Evolutionary conservation across 1,140 invertebrate genomes (phyloP).

Genomic region (Physella acuta): DNA sequence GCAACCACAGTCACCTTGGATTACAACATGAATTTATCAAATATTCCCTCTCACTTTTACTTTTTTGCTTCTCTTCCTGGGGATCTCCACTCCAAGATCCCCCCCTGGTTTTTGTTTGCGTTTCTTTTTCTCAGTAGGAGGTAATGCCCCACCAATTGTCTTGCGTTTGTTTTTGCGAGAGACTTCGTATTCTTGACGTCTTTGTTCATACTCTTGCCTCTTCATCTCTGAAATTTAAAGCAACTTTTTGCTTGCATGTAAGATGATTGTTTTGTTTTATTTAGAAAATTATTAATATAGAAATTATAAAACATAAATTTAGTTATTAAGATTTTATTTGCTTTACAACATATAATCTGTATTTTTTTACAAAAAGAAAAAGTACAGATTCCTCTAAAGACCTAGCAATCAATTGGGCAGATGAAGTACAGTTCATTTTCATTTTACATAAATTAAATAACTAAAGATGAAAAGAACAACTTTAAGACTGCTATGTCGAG

Average conservation of each 20-base stretch:
- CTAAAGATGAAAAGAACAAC: too few species aligned
- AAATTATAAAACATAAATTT: too few species aligned
- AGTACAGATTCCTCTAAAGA: too few species aligned
- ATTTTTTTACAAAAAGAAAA: too few species aligned
- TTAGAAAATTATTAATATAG: too few species aligned
- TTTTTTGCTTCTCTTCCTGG: constrained; percentile 40
- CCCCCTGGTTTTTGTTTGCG: constrained; percentile 32
- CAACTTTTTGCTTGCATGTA: too few species aligned
- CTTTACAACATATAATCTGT: too few species aligned
- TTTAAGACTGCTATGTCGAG: too few species aligned
- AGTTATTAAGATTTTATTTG: too few species aligned
- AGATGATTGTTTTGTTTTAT: not conserved
- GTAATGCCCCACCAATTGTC: constrained; percentile 10
- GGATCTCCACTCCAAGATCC: constrained; percentile 22
- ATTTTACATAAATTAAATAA: too few species aligned
- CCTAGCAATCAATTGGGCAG: too few species aligned
- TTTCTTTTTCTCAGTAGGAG: constrained; percentile 33
- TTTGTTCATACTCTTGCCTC: constrained; percentile 48
- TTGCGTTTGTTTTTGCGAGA: constrained; percentile 43
- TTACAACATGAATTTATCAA: not conserved
- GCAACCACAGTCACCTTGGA: not conserved
- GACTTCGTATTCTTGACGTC: constrained; percentile 47
- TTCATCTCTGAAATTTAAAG: constrained; percentile 47
- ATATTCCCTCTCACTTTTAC: constrained; percentile 19
- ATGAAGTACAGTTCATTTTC: too few species aligned